phyloP scores from a whole-genome alignment of 1,140 invertebrate genomes.

The Brachionus manjavacas region DNA sequence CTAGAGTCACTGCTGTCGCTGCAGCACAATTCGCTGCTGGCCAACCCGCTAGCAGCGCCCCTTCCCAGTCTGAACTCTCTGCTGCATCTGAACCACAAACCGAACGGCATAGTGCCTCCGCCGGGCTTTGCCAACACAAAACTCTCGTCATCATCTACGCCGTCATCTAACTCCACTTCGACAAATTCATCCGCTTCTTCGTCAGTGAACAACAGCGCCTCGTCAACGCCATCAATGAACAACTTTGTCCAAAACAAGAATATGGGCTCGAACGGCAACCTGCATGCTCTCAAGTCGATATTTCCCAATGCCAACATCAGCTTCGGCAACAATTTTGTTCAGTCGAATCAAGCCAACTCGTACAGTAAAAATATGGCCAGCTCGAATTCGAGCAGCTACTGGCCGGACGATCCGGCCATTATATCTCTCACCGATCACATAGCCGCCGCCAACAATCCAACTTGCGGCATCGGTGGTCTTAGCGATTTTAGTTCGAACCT shows the following conservation, averaged over 20 bases:
- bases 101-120: background rate
- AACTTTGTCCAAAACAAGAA: background rate
- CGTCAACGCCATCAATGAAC: conserved; percentile 23
- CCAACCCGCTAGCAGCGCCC: background rate
- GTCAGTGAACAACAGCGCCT: conserved; percentile 37
- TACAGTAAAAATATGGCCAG: background rate
- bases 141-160: conserved; percentile 5
- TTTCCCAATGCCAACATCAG: conserved; percentile 41
- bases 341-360: background rate
- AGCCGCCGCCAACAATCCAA: background rate
- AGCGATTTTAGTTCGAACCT: conserved; percentile 6
- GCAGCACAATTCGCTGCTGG: background rate
- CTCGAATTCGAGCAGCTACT: background rate
- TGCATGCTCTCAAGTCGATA: conserved; percentile 9
- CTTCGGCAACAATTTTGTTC: background rate
- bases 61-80: background rate
- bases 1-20: background rate
- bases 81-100: background rate
- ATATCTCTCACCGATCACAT: conserved; percentile 17
- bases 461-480: background rate
- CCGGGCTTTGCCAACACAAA: background rate
- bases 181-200: conserved; percentile 20
- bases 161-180: background rate
- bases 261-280: background rate
- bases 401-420: conserved; percentile 41